Evolutionary conservation across 2,888 invertebrate genomes (phyloP).

Genomic region (Heliothis peltigera): DNA sequence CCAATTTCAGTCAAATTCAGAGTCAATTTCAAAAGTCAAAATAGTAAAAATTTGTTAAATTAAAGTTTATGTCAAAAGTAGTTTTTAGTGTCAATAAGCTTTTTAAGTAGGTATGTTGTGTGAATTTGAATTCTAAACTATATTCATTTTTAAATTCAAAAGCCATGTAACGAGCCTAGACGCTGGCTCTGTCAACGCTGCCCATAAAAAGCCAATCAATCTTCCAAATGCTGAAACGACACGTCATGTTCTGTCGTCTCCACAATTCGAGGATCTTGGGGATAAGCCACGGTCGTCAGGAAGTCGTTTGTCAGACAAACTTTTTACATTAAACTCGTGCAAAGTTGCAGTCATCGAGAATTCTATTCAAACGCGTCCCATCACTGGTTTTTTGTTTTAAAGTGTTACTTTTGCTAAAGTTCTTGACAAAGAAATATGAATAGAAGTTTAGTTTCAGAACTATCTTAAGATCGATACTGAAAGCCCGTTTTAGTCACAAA

Average conservation of each 20-base stretch:
- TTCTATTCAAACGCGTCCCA: constrained; percentile 24
- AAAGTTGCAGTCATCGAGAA: constrained; percentile 29
- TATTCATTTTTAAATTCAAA: no score
- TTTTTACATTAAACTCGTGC: constrained; percentile 59
- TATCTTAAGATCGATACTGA: no score
- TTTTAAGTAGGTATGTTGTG: no score
- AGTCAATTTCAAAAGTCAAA: no score
- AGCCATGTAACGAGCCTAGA: not conserved
- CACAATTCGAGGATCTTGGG: constrained; percentile 17
- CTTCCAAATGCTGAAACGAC: not conserved
- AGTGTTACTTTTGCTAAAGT: constrained; percentile 21
- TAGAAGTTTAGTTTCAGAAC: no score
- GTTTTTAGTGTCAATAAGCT: no score
- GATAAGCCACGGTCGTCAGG: constrained; percentile 38
- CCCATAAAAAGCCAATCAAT: not conserved
- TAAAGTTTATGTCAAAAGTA: no score
- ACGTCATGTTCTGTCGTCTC: not conserved
- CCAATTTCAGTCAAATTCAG: no score
- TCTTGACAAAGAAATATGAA: constrained; percentile 3
- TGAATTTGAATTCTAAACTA: no score
- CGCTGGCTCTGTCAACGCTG: not conserved
- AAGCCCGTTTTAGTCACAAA: no score
- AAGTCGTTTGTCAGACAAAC: constrained; percentile 54
- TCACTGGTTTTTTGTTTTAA: constrained; percentile 36
- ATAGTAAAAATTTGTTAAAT: no score